A percentile compares a stretch with the other conserved stretches of the same genome.
phyloP scores from a whole-genome alignment of 2,113 vertebrate genomes.

The Dicerorhinus sumatrensis region DNA sequence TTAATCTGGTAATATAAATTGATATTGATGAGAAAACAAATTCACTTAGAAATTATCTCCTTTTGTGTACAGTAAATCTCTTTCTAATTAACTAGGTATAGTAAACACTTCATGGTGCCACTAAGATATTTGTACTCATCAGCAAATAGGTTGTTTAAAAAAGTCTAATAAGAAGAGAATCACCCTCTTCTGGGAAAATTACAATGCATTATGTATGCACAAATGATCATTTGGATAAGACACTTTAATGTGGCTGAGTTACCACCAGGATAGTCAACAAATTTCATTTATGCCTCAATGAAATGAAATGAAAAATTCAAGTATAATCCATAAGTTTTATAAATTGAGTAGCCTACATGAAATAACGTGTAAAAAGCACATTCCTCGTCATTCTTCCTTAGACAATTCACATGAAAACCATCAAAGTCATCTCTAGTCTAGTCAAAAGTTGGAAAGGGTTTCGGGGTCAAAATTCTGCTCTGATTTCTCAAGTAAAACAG shows the following conservation, averaged over 20 bases:
- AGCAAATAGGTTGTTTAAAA: background rate
- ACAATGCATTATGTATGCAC: background rate
- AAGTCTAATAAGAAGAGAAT: background rate
- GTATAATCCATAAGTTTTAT: background rate
- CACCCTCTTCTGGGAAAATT: background rate
- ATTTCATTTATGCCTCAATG: background rate
- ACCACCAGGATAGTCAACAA: background rate
- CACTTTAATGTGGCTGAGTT: background rate
- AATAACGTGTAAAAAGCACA: background rate
- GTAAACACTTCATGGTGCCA: background rate
- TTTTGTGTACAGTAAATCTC: background rate
- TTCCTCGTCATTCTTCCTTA: background rate
- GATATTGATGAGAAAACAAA: constrained; percentile 1
- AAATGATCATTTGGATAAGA: constrained; percentile 16
- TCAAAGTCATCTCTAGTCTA: background rate
- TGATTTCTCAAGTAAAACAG: constrained; percentile 50
- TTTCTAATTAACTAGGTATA: constrained; percentile 48
- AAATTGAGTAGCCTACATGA: background rate
- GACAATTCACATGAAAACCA: background rate
- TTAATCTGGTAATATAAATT: background rate
- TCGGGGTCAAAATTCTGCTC: background rate
- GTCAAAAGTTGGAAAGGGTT: constrained; percentile 11
- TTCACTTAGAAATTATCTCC: background rate
- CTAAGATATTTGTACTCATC: background rate
- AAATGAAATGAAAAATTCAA: background rate